Evolutionary conservation across 2,888 invertebrate species (phyloP).

Genomic region (Clistopyga incitator): DNA sequence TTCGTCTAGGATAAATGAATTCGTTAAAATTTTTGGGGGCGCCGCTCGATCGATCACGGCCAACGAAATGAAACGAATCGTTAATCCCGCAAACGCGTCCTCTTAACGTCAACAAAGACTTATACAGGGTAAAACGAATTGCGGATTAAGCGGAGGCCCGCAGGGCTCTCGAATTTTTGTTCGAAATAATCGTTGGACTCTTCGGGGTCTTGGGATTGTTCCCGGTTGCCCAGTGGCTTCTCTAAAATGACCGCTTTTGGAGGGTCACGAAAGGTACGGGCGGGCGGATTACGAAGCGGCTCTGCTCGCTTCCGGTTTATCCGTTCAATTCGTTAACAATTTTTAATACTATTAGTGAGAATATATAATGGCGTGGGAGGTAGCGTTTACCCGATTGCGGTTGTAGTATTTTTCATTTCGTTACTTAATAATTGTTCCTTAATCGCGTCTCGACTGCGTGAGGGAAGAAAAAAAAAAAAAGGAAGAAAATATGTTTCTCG

Average conservation of each 20-base stretch:
- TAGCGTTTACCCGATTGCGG: slow-evolving; percentile 44
- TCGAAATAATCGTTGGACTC: slow-evolving; percentile 77
- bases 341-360: slow-evolving; percentile 64
- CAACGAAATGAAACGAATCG: background rate
- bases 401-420: slow-evolving; percentile 17
- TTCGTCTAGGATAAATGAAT: slow-evolving; percentile 69
- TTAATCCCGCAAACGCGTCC: slow-evolving; percentile 49
- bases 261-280: slow-evolving; percentile 78
- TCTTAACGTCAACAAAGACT: slow-evolving; percentile 68
- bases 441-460: slow-evolving; percentile 31
- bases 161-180: slow-evolving; percentile 65
- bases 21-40: slow-evolving; percentile 71
- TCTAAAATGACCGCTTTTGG: slow-evolving; percentile 83
- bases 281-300: slow-evolving; percentile 72
- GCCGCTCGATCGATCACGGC: slow-evolving; percentile 66
- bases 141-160: slow-evolving; percentile 35
- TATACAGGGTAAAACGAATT: slow-evolving; percentile 78
- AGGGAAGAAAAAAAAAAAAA: slow-evolving; percentile 4
- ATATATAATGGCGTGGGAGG: slow-evolving; percentile 59
- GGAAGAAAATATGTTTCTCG: slow-evolving; percentile 28
- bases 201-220: slow-evolving; percentile 75
- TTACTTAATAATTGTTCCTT: slow-evolving; percentile 1
- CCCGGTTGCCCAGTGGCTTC: slow-evolving; percentile 78
- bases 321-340: slow-evolving; percentile 58
- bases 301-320: slow-evolving; percentile 41